A percentile compares a stretch with the other conserved stretches of the same genome.
These are phyloP conservation scores for Setophaga kirtlandii DNA, from an alignment of 2,113 vertebrate genomes.

Conservation along the genomic window DNA sequence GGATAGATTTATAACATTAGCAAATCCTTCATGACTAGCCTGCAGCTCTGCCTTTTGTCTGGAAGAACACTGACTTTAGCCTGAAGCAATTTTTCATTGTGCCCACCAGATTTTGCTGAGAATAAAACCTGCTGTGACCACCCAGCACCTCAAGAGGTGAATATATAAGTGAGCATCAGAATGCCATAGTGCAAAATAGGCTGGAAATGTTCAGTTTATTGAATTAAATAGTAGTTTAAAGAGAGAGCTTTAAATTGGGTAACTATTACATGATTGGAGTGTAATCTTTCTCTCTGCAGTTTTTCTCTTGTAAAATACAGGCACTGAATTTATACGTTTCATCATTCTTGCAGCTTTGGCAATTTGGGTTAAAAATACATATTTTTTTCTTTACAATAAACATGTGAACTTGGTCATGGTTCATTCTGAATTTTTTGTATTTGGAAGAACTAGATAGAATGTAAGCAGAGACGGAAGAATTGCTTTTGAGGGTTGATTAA, in stretches of 20 bases:
- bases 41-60: slow-evolving; percentile 46
- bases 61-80: neutral
- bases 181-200: neutral
- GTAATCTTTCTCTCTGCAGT: slow-evolving; percentile 1
- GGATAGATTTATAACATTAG: slow-evolving; percentile 33
- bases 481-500: neutral
- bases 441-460: neutral
- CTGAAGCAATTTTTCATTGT: neutral
- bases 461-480: neutral
- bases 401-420: neutral
- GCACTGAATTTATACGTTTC: neutral
- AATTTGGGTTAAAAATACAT: neutral
- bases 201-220: neutral
- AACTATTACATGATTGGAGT: neutral
- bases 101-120: neutral
- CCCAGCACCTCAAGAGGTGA: neutral
- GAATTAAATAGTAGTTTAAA: neutral
- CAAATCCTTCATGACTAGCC: slow-evolving; percentile 31
- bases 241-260: neutral
- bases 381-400: neutral
- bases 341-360: neutral
- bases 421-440: neutral
- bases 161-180: neutral
- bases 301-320: neutral
- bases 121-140: neutral